Evolutionary conservation across 2,797 vertebrate genomes (phyloP), one percentile per base, ranked within the genome.

Genomic region (Cryptoblepharus egeriae): DNA sequence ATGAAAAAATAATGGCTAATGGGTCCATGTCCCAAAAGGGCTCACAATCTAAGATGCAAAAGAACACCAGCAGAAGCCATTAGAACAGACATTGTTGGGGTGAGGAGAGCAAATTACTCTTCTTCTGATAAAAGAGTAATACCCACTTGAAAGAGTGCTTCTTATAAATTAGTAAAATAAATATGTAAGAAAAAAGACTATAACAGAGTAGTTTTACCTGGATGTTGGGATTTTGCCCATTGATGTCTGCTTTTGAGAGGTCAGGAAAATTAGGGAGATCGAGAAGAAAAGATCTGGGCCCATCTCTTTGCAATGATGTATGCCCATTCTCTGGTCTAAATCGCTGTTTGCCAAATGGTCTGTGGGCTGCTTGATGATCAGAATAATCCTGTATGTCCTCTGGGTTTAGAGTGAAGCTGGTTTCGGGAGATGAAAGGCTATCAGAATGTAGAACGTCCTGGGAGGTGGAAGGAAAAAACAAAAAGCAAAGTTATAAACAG

Each of bases 211-310:
- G 67, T 55, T 49, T 79, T 96, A 99, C 98, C 98, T 99, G 98
- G 91, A 99, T 99, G 89, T 99, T 99, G 88, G 98, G 98, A 90
- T 99, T 99, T 93, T 99, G 98, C 65, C 98, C 96, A 76, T 99
- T 98, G 92, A 99, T 98, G 85, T 99, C 98, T 13, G 97, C 98
- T 94, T 98, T 99, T 88, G 98, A 99, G 86, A 99, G 97, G 92
- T 99, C 98, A 7, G 98, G 98, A 92, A 99, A 98, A 91, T 99
- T 99, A 91, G 98, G 97, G 80, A 99, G 96, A 90, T 99, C 98
- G 58, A 99, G 93, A 45, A 99, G 96, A 89, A 99, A 99, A 16
- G 98, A 96, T 61, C 97, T 96, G 0, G 97, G 96, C 35, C 97
- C 96, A 68, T 99, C 98, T 92, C 96, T 96, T 93, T 97, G 98